Conservation (phyloP, 92 coral and sea anemone genomes). For the Phenganax stokvisi region DNA sequence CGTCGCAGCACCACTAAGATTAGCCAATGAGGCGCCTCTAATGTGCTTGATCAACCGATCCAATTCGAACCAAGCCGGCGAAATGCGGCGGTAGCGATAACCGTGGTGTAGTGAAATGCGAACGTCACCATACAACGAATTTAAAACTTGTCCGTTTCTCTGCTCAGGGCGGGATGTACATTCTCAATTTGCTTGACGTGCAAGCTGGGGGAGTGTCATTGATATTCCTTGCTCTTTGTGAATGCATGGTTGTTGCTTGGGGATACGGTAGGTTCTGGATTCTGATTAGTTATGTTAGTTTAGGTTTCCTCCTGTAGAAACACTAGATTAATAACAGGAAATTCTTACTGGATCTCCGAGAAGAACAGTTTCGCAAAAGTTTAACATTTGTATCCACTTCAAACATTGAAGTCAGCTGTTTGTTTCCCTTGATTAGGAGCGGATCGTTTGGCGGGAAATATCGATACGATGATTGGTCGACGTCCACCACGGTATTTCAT, state of each 20-base stretch:
- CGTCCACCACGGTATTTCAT: constrained; percentile 8
- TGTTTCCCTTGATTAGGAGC: neutral
- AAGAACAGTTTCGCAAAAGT: no score
- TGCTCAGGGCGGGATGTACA: constrained; percentile 77
- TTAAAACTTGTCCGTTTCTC: neutral
- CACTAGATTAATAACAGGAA: no score
- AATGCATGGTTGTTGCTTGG: constrained; percentile 60
- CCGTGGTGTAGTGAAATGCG: no score
- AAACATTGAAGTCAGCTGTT: neutral
- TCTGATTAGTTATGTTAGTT: neutral
- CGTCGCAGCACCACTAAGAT: no score
- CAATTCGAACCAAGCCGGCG: no score
- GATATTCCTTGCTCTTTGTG: constrained; percentile 61
- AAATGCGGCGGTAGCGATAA: no score
- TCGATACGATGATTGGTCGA: constrained; percentile 17
- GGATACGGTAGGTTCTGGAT: constrained; percentile 43
- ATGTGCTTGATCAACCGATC: no score
- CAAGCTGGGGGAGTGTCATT: constrained; percentile 76
- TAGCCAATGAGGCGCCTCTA: no score
- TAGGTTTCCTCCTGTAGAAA: no score
- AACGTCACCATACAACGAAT: neutral
- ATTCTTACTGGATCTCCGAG: no score
- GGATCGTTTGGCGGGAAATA: constrained; percentile 17
- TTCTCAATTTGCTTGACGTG: constrained; percentile 67
- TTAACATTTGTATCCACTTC: neutral